Base-by-base conservation (phyloP, 2,113 vertebrate genomes). In the Piaya cayana region DNA sequence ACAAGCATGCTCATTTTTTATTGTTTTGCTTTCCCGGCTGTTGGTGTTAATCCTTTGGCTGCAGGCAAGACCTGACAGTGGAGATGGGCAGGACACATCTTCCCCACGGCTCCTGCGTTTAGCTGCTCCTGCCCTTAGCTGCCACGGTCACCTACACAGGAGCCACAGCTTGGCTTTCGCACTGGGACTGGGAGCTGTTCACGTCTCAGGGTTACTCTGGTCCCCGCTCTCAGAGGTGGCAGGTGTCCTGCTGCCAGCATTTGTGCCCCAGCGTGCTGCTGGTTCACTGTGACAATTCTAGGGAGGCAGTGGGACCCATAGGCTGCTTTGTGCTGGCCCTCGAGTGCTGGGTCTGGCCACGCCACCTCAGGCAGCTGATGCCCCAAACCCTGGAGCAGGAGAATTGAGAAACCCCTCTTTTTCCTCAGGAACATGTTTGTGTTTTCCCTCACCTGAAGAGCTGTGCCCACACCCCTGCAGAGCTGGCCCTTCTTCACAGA, bases 371-470 rank as follows among this genome's bases (percentile, higher is more conserved):
- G 43, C 58, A 23, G 27, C 50, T 15, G 26, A 12, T 42, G 37
- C 55, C 55, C 34, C 1, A 0, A 29, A 1, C 13, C 29, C 52
- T 5, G 2, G 18, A 59, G 56, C 47, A 30, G 60, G 79, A 90
- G 75, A 85, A 36, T 6, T 9, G 78, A 90, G 91, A 74, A 86
- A 90, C 49, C 86, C 93, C 88, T 94, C 86, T 88, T 86, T 94
- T 95, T 96, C 96, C 95, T 96, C 95, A 96, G 97, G 95, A 96
- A 95, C 2, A 39, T 93, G 81, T 86, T 30, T 1, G 43, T 92
- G 82, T 94, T 96, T 87, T 87, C 86, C 86, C 64, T 78, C 80
- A 87, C 65, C 92, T 69, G 50, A 78, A 45, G 60, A 88, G 53
- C 85, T 53, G 49, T 55, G 80, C 87, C 64, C 14, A 5, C 30